Evolutionary conservation across 2,113 vertebrate species (phyloP), one percentile per base, ranked within the genome.

Genomic region (Ceyx margarethae): DNA sequence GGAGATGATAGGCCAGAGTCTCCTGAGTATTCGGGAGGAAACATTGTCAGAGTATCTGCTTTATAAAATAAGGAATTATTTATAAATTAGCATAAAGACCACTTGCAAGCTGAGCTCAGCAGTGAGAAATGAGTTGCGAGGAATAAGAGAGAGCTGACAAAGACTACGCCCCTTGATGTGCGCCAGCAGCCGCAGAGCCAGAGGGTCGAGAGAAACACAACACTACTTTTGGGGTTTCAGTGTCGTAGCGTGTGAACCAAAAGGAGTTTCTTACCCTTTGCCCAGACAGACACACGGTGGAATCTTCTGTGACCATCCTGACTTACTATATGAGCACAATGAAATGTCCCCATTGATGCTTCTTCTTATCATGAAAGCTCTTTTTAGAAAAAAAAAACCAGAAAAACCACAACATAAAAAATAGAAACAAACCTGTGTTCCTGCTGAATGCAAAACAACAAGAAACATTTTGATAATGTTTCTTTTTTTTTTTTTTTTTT

Each of bases 1-100:
- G 98, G 98, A 65, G 96, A 98, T 3, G 96, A 98, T 62, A 98
- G 98, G 81, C 82, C 97, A 87, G 97, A 98, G 71, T 98, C 98
- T 89, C 97, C 97, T 0, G 97, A 98, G 89, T 98, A 98, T 91
- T 98, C 98, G 11, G 98, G 98, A 96, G 97, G 98, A 96, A 99
- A 98, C 97, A 98, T 99, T 71, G 98, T 99, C 89, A 97, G 98
- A 96, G 98, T 99, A 91, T 99, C 99, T 14, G 98, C 99, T 40
- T 98, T 99, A 97, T 99, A 99, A 98, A 97, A 96, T 75, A 91
- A 57, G 74, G 79, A 95, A 60, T 95, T 91, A 94, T 95, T 95
- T 94, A 89, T 95, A 92, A 94, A 94, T 94, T 80, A 85, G 65
- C 92, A 93, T 85, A 91, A 91, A 91, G 94, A 96, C 95, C 93